phyloP scores from a whole-genome alignment of 2,888 invertebrate species.

The Andrena chrysosceles region DNA sequence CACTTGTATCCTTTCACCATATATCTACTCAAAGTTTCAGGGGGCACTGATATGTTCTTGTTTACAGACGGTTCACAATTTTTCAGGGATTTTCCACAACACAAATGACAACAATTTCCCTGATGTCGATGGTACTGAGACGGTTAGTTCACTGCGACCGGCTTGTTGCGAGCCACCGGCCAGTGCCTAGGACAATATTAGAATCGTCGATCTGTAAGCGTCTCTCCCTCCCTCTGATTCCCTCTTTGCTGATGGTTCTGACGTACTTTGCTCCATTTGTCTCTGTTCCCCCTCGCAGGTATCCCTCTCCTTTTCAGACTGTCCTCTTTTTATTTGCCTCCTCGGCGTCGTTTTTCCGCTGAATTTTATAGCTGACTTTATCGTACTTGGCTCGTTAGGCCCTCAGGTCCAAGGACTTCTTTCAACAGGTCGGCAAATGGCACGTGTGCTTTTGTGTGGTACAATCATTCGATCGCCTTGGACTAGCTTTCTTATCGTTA shows the following conservation, averaged over 20 bases:
- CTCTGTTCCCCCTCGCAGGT: constrained; percentile 17
- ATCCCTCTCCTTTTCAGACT: neutral
- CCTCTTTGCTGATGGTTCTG: constrained; percentile 27
- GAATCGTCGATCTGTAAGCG: constrained; percentile 74
- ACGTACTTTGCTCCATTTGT: constrained; percentile 34
- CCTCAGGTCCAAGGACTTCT: constrained; percentile 29
- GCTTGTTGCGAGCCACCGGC: constrained; percentile 73
- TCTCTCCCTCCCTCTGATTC: constrained; percentile 54
- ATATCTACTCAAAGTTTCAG: neutral
- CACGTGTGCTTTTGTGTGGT: neutral
- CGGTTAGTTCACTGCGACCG: constrained; percentile 77
- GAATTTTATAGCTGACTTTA: neutral
- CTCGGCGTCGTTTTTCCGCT: constrained; percentile 25
- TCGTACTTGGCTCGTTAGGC: constrained; percentile 2
- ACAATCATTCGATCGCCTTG: constrained; percentile 13
- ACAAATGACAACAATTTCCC: constrained; percentile 26
- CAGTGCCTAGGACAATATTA: constrained; percentile 83
- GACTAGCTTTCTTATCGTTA: neutral
- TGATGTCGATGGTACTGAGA: constrained; percentile 73
- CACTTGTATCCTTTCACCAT: constrained; percentile 1
- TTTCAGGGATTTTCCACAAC: neutral
- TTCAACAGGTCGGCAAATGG: neutral
- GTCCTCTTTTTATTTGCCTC: constrained; percentile 26
- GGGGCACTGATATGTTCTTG: neutral
- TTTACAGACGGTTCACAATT: constrained; percentile 4